phyloP scores from a whole-genome alignment of 2,888 invertebrate species.

The Andrena dorsata region DNA sequence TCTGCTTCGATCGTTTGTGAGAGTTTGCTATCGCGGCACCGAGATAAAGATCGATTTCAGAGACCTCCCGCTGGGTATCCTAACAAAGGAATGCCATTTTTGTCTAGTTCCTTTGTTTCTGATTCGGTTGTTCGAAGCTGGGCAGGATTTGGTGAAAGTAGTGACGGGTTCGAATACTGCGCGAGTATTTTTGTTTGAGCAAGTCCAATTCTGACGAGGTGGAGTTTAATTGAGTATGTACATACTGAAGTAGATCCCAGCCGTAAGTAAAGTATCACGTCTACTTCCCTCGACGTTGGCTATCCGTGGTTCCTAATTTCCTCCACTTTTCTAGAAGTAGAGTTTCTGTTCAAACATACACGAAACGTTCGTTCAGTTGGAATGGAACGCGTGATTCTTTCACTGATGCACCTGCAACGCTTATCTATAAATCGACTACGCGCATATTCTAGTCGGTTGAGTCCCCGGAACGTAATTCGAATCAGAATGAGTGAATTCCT shows the following conservation, averaged over 20 bases:
- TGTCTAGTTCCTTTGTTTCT: not conserved
- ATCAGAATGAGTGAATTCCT: conserved; percentile 7
- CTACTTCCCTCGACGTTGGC: no score
- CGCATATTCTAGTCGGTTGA: conserved; percentile 5
- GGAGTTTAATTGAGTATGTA: no score
- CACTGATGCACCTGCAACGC: not conserved
- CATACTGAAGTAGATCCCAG: no score
- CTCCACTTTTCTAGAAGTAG: no score
- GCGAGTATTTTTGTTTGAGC: not conserved
- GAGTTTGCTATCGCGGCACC: no score
- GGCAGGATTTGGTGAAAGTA: not conserved
- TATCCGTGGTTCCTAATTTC: no score
- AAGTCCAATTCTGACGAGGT: not conserved
- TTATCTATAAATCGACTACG: conserved; percentile 24
- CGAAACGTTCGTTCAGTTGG: not conserved
- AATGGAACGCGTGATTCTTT: not conserved
- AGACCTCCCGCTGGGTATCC: not conserved
- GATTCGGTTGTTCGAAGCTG: no score
- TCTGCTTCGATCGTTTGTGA: no score
- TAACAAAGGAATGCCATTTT: not conserved
- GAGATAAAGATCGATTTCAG: no score
- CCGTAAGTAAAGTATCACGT: no score
- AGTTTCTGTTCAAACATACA: no score
- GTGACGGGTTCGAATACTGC: not conserved
- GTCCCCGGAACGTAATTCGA: conserved; percentile 9